Percentiles rank a stretch among this genome's conserved stretches.
These are phyloP conservation scores for Lymantria dispar DNA, from an alignment of 2,888 invertebrate genomes.

Conservation along the genomic window DNA sequence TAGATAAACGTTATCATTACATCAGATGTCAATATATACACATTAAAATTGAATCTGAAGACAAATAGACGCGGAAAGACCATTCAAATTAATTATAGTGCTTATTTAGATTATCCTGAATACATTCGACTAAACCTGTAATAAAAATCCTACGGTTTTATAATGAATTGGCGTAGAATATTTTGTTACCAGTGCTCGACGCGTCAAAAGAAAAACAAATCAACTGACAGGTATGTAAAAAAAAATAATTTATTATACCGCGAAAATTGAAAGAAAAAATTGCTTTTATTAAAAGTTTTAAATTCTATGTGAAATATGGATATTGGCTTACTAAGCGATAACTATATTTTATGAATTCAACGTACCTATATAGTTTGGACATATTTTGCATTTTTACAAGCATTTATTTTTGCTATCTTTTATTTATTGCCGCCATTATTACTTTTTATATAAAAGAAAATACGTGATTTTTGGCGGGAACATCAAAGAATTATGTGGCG, in stretches of 20 bases:
- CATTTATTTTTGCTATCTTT: not conserved
- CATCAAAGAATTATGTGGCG: not conserved
- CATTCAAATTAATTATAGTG: not conserved
- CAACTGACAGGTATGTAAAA: conserved; percentile 22
- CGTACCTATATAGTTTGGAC: too few relatives aligned
- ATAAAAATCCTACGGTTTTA: not conserved
- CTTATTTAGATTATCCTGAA: not conserved
- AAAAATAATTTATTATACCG: not conserved
- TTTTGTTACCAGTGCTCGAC: conserved; percentile 28
- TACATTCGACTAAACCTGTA: not conserved
- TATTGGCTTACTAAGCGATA: not conserved
- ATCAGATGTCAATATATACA: not conserved
- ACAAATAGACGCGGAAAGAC: not conserved
- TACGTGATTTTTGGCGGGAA: not conserved
- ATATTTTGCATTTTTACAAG: not conserved
- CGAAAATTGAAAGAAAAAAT: not conserved
- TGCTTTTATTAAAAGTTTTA: not conserved
- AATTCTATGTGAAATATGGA: not conserved
- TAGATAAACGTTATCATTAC: not conserved
- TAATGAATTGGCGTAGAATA: conserved; percentile 36
- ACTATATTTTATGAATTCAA: not conserved
- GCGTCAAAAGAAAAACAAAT: conserved; percentile 5
- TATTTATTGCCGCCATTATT: not conserved
- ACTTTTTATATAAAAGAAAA: not conserved
- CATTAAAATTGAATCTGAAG: not conserved